Conservation (phyloP, 2,888 invertebrate genomes). For the Podotricha telesiphe region DNA sequence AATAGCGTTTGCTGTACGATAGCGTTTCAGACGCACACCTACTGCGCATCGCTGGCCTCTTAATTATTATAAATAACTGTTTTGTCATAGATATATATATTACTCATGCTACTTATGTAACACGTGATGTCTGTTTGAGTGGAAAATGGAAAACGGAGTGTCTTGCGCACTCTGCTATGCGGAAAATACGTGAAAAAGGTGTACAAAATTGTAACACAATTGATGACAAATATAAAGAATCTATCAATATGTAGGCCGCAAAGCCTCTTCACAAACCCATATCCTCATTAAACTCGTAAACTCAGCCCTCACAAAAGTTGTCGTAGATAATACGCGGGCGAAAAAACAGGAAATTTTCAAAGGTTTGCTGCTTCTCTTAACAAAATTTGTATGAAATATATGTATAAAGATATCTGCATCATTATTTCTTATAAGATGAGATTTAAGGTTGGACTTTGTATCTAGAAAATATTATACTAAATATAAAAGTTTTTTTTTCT, state of each 20-base stretch:
- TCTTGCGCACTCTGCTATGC: not conserved
- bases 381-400: constrained; percentile 2
- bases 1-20: too few relatives aligned
- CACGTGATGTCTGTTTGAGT: too few relatives aligned
- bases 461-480: not conserved
- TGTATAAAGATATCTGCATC: not conserved
- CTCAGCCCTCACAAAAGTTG: constrained; percentile 34
- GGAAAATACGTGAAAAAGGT: not conserved
- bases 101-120: too few relatives aligned
- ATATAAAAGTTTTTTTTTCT: too few relatives aligned
- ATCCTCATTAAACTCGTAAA: constrained; percentile 32
- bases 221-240: constrained; percentile 12
- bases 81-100: too few relatives aligned
- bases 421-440: not conserved
- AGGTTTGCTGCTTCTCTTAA: constrained; percentile 10
- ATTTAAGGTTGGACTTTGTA: not conserved
- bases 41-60: too few relatives aligned
- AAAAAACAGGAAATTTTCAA: constrained; percentile 25
- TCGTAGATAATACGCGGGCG: constrained; percentile 23
- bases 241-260: constrained; percentile 10
- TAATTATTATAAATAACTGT: too few relatives aligned
- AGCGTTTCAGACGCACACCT: too few relatives aligned
- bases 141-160: too few relatives aligned
- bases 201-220: not conserved
- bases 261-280: constrained; percentile 19